phyloP scores from a whole-genome alignment of 2,113 vertebrate genomes.

The Charina bottae region DNA sequence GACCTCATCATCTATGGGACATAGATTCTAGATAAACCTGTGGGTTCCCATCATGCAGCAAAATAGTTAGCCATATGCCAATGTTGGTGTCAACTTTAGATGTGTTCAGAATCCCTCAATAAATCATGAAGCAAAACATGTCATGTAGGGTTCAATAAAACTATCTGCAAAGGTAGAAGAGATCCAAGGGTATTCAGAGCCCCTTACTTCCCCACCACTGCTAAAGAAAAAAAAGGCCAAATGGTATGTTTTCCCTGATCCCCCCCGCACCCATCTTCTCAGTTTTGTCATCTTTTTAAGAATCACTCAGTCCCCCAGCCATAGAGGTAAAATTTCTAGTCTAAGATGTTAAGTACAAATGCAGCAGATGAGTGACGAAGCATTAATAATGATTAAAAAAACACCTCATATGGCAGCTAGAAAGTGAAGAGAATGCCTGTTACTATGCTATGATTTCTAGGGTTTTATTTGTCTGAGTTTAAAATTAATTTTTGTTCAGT shows the following conservation, averaged over 20 bases:
- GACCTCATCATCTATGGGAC: neutral
- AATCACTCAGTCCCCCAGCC: neutral
- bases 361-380: neutral
- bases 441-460: constrained; percentile 45
- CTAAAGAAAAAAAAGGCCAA: too few relatives aligned
- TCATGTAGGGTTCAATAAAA: neutral
- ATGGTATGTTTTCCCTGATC: neutral
- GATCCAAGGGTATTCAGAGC: too few relatives aligned
- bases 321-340: neutral
- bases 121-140: neutral
- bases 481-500: constrained; percentile 58
- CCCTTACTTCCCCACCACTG: too few relatives aligned
- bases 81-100: neutral
- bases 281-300: neutral
- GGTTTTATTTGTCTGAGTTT: constrained; percentile 51
- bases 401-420: constrained; percentile 14
- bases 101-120: neutral
- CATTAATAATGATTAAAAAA: constrained; percentile 17
- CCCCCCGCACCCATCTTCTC: neutral
- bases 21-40: neutral
- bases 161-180: neutral
- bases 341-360: neutral
- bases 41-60: neutral
- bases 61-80: neutral
- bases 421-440: constrained; percentile 45